Percentiles rank a stretch among this genome's conserved stretches.
phyloP scores from a whole-genome alignment of 2,113 vertebrate species.

The Clinocottus analis region DNA sequence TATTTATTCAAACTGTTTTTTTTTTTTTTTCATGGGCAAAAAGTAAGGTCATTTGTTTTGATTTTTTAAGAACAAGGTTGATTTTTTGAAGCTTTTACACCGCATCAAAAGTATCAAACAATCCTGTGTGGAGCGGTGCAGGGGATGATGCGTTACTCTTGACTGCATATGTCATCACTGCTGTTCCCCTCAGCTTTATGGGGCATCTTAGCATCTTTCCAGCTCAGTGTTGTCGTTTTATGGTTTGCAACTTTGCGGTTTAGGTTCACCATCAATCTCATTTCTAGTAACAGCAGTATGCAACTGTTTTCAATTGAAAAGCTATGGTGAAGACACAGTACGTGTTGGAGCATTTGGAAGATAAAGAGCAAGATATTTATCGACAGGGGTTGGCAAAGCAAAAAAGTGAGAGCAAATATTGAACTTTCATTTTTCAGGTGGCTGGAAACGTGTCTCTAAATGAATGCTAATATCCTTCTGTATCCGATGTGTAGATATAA shows the following conservation, averaged over 20 bases:
- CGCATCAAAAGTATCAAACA: too few relatives aligned
- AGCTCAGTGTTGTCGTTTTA: neutral
- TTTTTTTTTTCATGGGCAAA: too few relatives aligned
- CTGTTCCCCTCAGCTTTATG: neutral
- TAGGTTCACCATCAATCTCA: neutral
- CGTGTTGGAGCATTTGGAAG: neutral
- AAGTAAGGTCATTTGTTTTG: too few relatives aligned
- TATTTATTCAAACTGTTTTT: too few relatives aligned
- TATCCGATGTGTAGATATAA: neutral
- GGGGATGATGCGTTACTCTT: neutral
- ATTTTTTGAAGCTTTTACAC: too few relatives aligned
- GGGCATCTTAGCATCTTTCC: neutral
- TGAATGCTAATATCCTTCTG: neutral
- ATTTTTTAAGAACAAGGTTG: too few relatives aligned
- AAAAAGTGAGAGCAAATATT: neutral
- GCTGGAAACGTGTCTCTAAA: neutral
- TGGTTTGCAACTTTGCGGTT: neutral
- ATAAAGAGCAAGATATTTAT: neutral
- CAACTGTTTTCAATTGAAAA: neutral
- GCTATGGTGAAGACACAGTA: neutral
- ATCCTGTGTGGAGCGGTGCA: neutral
- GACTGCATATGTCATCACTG: neutral
- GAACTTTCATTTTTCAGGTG: neutral
- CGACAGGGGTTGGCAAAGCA: too few relatives aligned
- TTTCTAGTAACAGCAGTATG: neutral